phyloP scores from a whole-genome alignment of 2,888 invertebrate species.

The Kuschelorhynchus macadamiae region DNA sequence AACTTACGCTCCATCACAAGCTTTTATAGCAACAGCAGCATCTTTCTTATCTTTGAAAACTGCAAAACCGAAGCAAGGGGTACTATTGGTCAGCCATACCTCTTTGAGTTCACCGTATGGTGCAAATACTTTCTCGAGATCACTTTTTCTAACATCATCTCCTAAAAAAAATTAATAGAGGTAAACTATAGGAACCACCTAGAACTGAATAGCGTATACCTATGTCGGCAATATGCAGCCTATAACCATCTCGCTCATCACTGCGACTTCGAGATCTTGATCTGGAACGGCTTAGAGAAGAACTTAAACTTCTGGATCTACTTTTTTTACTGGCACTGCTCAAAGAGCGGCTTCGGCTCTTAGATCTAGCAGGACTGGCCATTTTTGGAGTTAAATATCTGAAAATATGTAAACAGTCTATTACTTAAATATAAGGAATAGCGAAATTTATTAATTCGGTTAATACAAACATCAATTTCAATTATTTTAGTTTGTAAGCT shows the following conservation, averaged over 20 bases:
- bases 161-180: no score
- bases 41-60: slow-evolving; percentile 72
- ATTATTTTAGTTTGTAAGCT: no score
- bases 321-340: slow-evolving; percentile 60
- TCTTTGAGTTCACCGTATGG: slow-evolving; percentile 72
- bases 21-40: slow-evolving; percentile 69
- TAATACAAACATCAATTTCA: no score
- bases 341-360: slow-evolving; percentile 47
- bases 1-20: slow-evolving; percentile 70
- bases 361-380: slow-evolving; percentile 36
- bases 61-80: slow-evolving; percentile 75
- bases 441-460: neutral
- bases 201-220: slow-evolving; percentile 53
- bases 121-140: slow-evolving; percentile 71
- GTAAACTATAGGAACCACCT: no score
- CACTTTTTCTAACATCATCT: slow-evolving; percentile 70
- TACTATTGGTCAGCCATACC: slow-evolving; percentile 74
- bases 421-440: neutral
- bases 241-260: slow-evolving; percentile 66
- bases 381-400: slow-evolving; percentile 12
- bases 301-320: slow-evolving; percentile 58
- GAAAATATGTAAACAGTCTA: slow-evolving; percentile 5
- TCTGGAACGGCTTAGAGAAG: slow-evolving; percentile 62
- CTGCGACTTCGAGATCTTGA: slow-evolving; percentile 66
- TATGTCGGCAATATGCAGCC: slow-evolving; percentile 72